Base-by-base conservation (phyloP, 1,140 invertebrate genomes). In the Oryctes rhinoceros region DNA sequence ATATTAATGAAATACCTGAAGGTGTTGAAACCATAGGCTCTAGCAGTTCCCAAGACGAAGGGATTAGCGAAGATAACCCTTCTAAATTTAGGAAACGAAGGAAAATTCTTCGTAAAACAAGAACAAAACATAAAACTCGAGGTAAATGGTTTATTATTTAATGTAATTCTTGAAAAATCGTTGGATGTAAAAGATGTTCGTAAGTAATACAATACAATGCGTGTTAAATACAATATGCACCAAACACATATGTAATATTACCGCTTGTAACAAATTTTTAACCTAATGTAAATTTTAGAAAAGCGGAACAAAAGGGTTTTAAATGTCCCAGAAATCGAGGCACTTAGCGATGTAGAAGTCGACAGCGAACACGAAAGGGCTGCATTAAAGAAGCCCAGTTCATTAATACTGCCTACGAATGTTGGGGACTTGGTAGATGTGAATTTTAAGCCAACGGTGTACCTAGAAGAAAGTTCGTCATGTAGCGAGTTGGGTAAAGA, bases 401-500 rank as follows among this genome's bases (percentile, higher is more conserved):
- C 81, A 15, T 53, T 86, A 0, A 84, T 86, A 30, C 77, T 86
- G 30, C 85, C 86, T 5, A 82, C 84, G 0, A 81, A 85, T 81
- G 84, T 86, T 15, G 81, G 81, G 53, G 81, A 78, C 76, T 78
- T 85, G 20, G 81, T 84, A 4, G 83, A 86, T 78, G 80, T 81
- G 78, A 82, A 81, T 76, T 75, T 87, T 11, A 87, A 87, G 82
- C 81, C 83, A 35, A 79, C 85, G 24, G 82, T 85, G 48, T 88
- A 87, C 76, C 49, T 88, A 49, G 87, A 87, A 78, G 87, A 88
- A 80, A 88, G 87, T 82, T 88, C 87, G 35, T 88, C 87, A 11
- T 87, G 86, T 75, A 88, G 87, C 79, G 87, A 88, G 81, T 81
- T 86, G n/a, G 86, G 86, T 13, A 87, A 87, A 83, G 86, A 87